Base-by-base conservation (phyloP, 1,140 invertebrate species). In the Drosophila novamexicana region DNA sequence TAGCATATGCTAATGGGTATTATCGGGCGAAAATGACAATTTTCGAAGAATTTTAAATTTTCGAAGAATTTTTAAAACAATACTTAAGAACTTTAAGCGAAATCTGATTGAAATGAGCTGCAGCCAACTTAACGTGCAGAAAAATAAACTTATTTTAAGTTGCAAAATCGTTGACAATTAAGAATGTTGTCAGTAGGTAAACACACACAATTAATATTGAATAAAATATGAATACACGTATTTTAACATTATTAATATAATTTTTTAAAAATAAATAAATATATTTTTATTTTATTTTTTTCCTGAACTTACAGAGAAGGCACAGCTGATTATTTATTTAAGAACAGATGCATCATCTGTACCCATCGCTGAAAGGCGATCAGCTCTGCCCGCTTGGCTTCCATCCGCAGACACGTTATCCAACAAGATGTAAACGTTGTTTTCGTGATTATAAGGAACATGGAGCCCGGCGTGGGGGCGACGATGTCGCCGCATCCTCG, bases 381-480 rank as follows among this genome's bases (percentile, higher is more conserved):
- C 96, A 97, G 44, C 93, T 98, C 61, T 98, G 97, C 92, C 97
- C 97, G 29, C 93, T 98, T 86, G 97, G 97, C n/a, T 98, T 98
- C 91, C 97, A 98, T 93, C 97, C 97, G 18, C 97, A 98, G 93
- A 96, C 97, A 70, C 95, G 97, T 77, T 98, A 97, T 96, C 97
- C 97, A 12, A 98, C 97, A 44, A 94, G 97, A 75, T 98, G 97
- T 93, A 98, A 98, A 93, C 93, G 97, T 76, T 98, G 97, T 93
- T 98, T 98, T 94, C 96, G 97, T 94, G 97, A 98, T 91, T 98
- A 98, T 93, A 98, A 97, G 92, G 97, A 98, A 85, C 97, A 97
- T 93, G 96, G 96, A 12, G 95, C 95, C 44, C 94, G 95, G 89
- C 94, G 95, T 86, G 94, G 95, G 56, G 93, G 94, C 72, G 95